A percentile compares a stretch with the other conserved stretches of the same genome.
phyloP scores from a whole-genome alignment of 2,113 vertebrate species.

The Laticauda laticaudata region DNA sequence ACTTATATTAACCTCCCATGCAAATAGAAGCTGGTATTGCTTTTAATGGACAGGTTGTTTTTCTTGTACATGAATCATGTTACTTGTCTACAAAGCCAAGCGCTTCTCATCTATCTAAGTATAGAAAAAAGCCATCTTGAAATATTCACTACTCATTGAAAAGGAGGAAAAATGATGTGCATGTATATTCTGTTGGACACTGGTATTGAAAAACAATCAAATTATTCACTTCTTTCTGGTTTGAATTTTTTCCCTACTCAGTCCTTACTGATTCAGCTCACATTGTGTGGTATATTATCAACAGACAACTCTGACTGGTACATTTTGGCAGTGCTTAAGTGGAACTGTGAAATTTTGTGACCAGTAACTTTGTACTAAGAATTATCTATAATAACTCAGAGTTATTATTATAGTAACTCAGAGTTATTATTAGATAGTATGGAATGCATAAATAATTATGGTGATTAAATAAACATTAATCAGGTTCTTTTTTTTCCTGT shows the following conservation, averaged over 20 bases:
- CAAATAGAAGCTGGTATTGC: neutral
- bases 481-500: neutral
- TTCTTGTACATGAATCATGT: neutral
- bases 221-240: constrained; percentile 1
- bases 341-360: neutral
- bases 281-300: neutral
- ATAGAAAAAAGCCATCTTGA: constrained; percentile 28
- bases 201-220: constrained; percentile 25
- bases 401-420: neutral
- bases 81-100: neutral
- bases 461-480: neutral
- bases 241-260: neutral
- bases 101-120: neutral
- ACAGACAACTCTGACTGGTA: neutral
- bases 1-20: neutral
- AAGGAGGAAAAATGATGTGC: constrained; percentile 26
- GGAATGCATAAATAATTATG: neutral
- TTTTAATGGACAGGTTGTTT: neutral
- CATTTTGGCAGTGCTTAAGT: neutral
- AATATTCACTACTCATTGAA: constrained; percentile 12
- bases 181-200: constrained; percentile 17
- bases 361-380: neutral
- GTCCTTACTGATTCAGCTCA: neutral
- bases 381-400: neutral
- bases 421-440: neutral